Percentiles rank a stretch among this genome's conserved stretches.
Evolutionary conservation across 2,888 invertebrate genomes (phyloP).

Genomic region (Lasioglossum malachurum): DNA sequence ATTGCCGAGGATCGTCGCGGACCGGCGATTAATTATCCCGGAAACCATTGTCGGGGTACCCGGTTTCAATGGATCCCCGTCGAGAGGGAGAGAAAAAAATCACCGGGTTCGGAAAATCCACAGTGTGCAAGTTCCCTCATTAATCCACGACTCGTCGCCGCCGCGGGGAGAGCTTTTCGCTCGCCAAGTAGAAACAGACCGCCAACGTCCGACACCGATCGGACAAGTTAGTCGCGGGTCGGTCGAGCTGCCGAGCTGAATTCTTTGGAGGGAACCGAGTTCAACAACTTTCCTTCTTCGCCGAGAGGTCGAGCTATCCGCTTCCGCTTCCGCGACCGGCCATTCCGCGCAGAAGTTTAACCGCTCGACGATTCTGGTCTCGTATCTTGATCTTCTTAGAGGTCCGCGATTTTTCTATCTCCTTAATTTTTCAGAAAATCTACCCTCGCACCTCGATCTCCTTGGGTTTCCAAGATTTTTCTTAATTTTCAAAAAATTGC

Average conservation of each 20-base stretch:
- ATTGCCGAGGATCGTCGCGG: not conserved
- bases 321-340: slow-evolving; percentile 7
- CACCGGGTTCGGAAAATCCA: slow-evolving; percentile 1
- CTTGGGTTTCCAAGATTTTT: not conserved
- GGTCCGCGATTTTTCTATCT: not conserved
- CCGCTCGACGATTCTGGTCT: not conserved
- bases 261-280: slow-evolving; percentile 9
- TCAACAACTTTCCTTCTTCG: slow-evolving; percentile 2
- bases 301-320: not conserved
- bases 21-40: slow-evolving; percentile 10
- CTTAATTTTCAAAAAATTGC: not conserved
- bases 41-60: not conserved
- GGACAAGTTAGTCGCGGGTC: slow-evolving; percentile 23
- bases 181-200: slow-evolving; percentile 17
- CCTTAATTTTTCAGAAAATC: not conserved
- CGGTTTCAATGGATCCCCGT: not conserved
- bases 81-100: not conserved
- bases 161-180: slow-evolving; percentile 4
- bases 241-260: not conserved
- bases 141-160: not conserved
- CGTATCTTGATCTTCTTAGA: not conserved
- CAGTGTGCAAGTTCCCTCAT: slow-evolving; percentile 10
- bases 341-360: slow-evolving; percentile 27
- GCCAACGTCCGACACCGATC: not conserved
- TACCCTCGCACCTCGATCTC: not conserved